Evolutionary conservation across 2,888 invertebrate genomes (phyloP).

Genomic region (Anoncus sp.): DNA sequence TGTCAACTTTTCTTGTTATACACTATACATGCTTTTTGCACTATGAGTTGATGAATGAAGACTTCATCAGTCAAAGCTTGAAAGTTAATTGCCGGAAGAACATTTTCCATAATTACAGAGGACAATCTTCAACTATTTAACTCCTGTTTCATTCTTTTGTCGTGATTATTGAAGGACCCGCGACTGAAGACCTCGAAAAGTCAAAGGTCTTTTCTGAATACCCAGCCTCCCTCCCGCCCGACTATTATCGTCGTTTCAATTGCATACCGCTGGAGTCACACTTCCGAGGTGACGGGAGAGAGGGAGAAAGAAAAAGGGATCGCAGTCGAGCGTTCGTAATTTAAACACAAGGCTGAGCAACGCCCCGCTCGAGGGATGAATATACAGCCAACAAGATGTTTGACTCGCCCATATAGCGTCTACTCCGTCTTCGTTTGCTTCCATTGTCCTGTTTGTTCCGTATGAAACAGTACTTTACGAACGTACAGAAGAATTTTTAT

Average conservation of each 20-base stretch:
- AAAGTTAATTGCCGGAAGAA: conserved; percentile 29
- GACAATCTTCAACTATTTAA: conserved; percentile 17
- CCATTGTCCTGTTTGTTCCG: conserved; percentile 58
- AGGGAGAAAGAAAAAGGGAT: too few species aligned
- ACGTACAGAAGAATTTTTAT: conserved; percentile 4
- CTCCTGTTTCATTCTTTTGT: conserved; percentile 17
- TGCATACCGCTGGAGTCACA: conserved; percentile 37
- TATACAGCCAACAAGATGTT: conserved; percentile 29
- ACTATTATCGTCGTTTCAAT: conserved; percentile 15
- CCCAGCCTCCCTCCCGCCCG: too few species aligned
- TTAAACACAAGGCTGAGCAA: conserved; percentile 66
- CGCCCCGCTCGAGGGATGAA: conserved; percentile 57
- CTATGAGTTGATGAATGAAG: conserved; percentile 6
- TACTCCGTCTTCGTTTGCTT: conserved; percentile 64
- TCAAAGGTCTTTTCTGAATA: conserved; percentile 2
- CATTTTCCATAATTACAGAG: conserved; percentile 38
- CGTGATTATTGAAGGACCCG: neutral
- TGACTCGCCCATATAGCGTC: conserved; percentile 13
- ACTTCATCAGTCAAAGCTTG: conserved; percentile 5
- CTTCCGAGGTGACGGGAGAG: conserved; percentile 57
- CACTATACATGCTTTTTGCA: neutral
- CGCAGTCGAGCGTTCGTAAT: conserved; percentile 62
- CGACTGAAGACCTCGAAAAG: neutral
- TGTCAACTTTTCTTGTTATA: neutral
- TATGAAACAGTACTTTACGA: conserved; percentile 1